Evolutionary conservation across 23 tunicate species (phyloP).

Genomic region (Trididemnum nubilum): DNA sequence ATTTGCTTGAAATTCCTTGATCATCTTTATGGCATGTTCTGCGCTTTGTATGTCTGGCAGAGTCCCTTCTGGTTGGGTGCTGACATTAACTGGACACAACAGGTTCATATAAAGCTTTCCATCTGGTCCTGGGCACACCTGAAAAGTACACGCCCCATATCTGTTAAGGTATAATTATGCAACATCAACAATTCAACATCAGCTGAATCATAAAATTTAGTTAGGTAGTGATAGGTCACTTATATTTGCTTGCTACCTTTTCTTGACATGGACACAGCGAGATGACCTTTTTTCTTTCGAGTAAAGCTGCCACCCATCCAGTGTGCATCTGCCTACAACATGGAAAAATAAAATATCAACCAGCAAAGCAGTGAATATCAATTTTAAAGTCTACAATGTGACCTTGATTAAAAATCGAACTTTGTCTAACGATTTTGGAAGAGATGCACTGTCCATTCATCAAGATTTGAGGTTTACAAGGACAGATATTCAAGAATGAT

Average conservation of each 20-base stretch:
- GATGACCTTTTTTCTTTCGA: too few species aligned
- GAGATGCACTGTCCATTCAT: too few species aligned
- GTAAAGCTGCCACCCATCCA: too few species aligned
- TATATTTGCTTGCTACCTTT: not conserved
- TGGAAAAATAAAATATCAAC: too few species aligned
- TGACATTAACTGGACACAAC: constrained; percentile 83
- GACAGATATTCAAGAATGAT: too few species aligned
- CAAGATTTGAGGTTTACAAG: too few species aligned
- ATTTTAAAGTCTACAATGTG: too few species aligned
- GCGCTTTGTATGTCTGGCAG: constrained; percentile 90
- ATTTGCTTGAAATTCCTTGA: constrained; percentile 56
- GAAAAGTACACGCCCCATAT: too few species aligned
- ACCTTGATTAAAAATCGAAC: too few species aligned
- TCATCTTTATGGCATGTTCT: constrained; percentile 75
- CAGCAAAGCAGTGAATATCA: too few species aligned
- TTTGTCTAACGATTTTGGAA: too few species aligned
- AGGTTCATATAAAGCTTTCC: constrained; percentile 75
- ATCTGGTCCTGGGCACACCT: constrained; percentile 75
- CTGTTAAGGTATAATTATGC: not conserved
- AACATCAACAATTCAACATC: not conserved
- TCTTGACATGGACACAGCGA: not conserved
- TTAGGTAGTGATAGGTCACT: not conserved
- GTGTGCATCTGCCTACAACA: too few species aligned
- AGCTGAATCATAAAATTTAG: not conserved
- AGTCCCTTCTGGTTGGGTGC: constrained; percentile 63